Base-by-base conservation (phyloP, 2,797 vertebrate species). In the Sternotherus odoratus region DNA sequence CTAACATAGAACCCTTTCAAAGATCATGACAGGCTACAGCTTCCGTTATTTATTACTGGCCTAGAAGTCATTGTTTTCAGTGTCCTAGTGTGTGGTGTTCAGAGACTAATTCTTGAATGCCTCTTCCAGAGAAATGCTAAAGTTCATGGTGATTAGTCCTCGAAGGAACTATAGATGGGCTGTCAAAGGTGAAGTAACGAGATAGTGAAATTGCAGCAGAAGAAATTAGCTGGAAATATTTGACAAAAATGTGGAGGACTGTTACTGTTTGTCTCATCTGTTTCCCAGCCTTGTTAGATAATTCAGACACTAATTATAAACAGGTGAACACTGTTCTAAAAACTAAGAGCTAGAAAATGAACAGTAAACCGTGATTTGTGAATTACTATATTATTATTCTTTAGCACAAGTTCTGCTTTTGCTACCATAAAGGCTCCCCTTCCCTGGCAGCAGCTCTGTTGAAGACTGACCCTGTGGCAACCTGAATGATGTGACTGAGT, bases 11-110 rank as follows among this genome's bases (percentile, higher is more conserved):
- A 92, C 93, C 75, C 79, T 97, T 95, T 85, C 91, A 1, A 15
- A 94, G 83, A 43, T 50, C 63, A 5, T 90, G 89, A 92, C 95
- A 96, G 85, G 57, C 84, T 94, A 78, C 54, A 92, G 85, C 57
- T 96, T 79, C 53, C 83, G 88, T 96, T 97, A 93, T 93, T 97
- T 97, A 96, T 95, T 89, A 81, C 63, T n/a, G 83, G 72, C 87
- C 95, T 92, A 53, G 49, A 94, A 83, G 84, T 93, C 33, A 82
- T 97, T 77, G 83, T 91, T 97, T 96, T 96, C 95, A 91, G 69
- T 97, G 96, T 97, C 86, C 87, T 78, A 2, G 91, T 78, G 77
- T 78, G 10, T 85, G 77, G 46, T 72, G 57, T 96, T 96, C 79
- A 80, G 84, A 95, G 92, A 86, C 84, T 85, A 89, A 33, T 43